phyloP scores from a whole-genome alignment of 2,113 vertebrate species.

The Aptenodytes forsteri region DNA sequence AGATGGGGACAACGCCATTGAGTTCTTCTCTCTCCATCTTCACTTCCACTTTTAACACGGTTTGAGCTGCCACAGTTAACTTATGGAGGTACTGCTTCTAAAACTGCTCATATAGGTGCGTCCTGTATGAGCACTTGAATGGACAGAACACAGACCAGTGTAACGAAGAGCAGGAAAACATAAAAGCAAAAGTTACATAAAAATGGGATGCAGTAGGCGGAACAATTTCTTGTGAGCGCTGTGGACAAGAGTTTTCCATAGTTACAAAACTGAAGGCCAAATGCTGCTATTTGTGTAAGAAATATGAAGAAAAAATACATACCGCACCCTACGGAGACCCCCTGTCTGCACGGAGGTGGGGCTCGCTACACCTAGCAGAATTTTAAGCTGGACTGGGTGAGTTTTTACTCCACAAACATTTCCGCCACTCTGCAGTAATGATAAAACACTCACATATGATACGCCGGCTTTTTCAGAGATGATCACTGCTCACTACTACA shows the following conservation, averaged over 20 bases:
- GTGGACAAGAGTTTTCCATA: neutral
- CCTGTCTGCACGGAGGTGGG: neutral
- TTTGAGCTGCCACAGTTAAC: neutral
- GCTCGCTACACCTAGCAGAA: neutral
- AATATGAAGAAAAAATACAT: neutral
- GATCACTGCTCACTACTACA: neutral
- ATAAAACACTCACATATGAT: neutral
- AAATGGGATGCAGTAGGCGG: neutral
- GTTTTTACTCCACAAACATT: neutral
- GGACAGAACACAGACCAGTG: neutral
- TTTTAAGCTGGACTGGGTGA: neutral
- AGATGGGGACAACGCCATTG: neutral
- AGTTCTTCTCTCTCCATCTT: neutral
- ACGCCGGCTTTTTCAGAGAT: neutral
- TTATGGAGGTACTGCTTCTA: neutral
- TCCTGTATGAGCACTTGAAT: neutral
- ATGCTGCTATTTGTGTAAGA: neutral
- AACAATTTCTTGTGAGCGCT: neutral
- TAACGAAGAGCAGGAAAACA: neutral
- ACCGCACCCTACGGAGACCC: rapidly evolving
- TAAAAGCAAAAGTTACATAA: neutral
- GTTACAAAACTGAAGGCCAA: neutral
- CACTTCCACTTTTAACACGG: neutral
- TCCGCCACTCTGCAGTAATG: neutral
- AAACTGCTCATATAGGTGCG: neutral